A percentile compares a stretch with the other conserved stretches of the same genome.
These are phyloP conservation scores for Temnothorax ravouxi DNA, from an alignment of 2,888 invertebrate genomes.

Conservation along the genomic window DNA sequence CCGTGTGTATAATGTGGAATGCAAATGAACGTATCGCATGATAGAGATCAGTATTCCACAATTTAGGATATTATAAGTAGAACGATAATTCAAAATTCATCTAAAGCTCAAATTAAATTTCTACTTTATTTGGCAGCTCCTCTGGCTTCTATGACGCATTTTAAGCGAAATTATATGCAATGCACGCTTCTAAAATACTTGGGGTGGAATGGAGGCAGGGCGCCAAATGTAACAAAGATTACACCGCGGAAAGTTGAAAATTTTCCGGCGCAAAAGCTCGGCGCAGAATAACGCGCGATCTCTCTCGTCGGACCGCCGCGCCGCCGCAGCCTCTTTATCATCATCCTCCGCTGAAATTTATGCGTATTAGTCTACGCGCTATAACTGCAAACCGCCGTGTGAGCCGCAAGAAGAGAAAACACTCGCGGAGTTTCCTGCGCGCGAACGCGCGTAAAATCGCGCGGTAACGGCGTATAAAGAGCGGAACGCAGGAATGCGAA, in stretches of 20 bases:
- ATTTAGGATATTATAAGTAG: conserved; percentile 11
- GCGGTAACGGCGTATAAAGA: conserved; percentile 27
- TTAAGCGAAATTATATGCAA: background rate
- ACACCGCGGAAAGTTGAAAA: conserved; percentile 45
- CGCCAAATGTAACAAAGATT: conserved; percentile 32
- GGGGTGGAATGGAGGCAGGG: background rate
- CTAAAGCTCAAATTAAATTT: background rate
- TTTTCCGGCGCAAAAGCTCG: conserved; percentile 19
- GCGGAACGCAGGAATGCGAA: conserved; percentile 36
- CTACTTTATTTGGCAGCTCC: background rate
- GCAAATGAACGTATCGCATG: conserved; percentile 10
- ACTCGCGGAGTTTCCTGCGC: conserved; percentile 45
- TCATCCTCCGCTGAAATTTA: conserved; percentile 49
- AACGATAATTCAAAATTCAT: conserved; percentile 19
- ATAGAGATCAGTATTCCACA: background rate
- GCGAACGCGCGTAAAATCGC: conserved; percentile 37
- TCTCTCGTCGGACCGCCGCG: conserved; percentile 20
- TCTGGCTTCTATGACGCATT: background rate
- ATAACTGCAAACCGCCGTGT: conserved; percentile 41
- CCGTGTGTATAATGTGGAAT: background rate
- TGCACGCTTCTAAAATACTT: conserved; percentile 26
- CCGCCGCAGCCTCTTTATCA: conserved; percentile 43
- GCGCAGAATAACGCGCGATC: conserved; percentile 22
- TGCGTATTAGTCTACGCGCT: conserved; percentile 50
- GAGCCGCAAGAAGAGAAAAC: conserved; percentile 52